Percentiles rank a stretch among this genome's conserved stretches.
phyloP scores from a whole-genome alignment of 2,797 vertebrate genomes.

The Potorous gilbertii region DNA sequence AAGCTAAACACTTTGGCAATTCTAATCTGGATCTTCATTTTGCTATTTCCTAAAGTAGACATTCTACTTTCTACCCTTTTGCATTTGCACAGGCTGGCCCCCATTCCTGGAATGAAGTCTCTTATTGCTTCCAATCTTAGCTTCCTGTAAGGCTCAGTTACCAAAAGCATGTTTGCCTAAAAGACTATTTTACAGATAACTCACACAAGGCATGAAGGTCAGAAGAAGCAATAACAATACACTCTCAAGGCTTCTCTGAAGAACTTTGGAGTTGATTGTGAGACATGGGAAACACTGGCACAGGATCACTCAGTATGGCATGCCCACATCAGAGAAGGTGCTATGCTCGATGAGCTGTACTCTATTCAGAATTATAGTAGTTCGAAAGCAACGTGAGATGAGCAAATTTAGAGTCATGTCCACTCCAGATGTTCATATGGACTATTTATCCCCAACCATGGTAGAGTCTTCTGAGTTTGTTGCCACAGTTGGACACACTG shows the following conservation, averaged over 20 bases:
- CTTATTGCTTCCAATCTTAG: neutral
- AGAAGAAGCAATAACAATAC: neutral
- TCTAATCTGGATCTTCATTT: slow-evolving; percentile 13
- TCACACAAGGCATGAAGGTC: neutral
- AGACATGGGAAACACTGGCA: neutral
- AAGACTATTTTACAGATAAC: neutral
- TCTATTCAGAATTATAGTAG: neutral
- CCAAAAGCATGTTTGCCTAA: neutral
- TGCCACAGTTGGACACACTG: neutral
- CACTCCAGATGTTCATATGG: neutral
- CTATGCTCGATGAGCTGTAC: neutral
- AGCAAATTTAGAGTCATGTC: neutral
- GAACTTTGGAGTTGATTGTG: neutral
- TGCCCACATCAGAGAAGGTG: neutral
- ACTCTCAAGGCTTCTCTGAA: neutral
- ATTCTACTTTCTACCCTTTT: neutral
- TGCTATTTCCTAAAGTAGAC: neutral
- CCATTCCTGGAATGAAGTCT: neutral
- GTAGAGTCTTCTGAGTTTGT: neutral
- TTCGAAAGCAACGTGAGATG: neutral
- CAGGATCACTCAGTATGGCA: neutral
- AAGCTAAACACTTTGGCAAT: slow-evolving; percentile 5
- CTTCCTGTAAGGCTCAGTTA: neutral
- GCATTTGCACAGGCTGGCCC: neutral
- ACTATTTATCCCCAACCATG: neutral